phyloP scores from a whole-genome alignment of 2,113 vertebrate genomes.

The Spermophilus dauricus region DNA sequence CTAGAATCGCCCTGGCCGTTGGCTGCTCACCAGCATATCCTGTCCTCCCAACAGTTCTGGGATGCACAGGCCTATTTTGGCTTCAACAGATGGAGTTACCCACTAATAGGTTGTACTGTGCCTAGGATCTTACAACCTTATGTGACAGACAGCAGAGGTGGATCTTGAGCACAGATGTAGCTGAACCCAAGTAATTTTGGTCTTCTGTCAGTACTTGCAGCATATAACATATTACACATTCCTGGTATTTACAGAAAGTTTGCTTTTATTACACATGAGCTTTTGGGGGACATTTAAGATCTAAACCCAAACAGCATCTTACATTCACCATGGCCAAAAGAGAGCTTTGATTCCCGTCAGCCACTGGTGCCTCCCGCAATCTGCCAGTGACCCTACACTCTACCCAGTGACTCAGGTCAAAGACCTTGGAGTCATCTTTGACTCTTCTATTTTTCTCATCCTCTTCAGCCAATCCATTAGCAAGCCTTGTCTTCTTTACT shows the following conservation, averaged over 20 bases:
- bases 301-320: neutral
- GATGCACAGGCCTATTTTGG: neutral
- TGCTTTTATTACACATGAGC: neutral
- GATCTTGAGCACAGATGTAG: neutral
- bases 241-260: neutral
- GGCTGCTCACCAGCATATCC: neutral
- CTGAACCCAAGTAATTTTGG: neutral
- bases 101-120: neutral
- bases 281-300: neutral
- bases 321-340: neutral
- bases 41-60: neutral
- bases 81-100: neutral
- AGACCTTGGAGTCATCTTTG: neutral
- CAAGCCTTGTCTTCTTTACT: neutral
- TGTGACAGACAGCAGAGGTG: neutral
- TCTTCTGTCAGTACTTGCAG: neutral
- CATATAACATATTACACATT: neutral
- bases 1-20: rapidly evolving
- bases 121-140: neutral
- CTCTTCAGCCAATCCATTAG: neutral
- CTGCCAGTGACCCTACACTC: neutral
- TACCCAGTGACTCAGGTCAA: neutral
- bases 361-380: rapidly evolving
- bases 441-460: neutral
- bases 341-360: neutral